phyloP scores from a whole-genome alignment of 2,797 vertebrate genomes.

The Pantherophis alleghaniensis region DNA sequence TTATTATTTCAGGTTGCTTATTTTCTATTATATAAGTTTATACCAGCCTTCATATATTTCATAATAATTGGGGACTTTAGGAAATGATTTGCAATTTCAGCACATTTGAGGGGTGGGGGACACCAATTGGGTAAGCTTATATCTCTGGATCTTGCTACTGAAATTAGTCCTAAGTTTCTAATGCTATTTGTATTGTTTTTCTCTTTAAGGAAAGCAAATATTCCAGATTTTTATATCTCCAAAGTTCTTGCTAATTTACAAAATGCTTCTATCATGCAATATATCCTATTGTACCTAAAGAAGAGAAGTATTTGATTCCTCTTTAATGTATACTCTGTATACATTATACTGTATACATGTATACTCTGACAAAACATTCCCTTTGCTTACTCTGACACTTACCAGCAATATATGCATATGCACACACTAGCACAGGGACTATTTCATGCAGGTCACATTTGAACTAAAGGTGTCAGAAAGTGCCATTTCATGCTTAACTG shows the following conservation, averaged over 20 bases:
- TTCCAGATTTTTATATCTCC: neutral
- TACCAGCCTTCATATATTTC: neutral
- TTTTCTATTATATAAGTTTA: neutral
- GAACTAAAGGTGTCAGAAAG: conserved; percentile 55
- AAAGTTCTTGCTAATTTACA: conserved; percentile 8
- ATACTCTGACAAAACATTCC: neutral
- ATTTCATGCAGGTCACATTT: conserved; percentile 62
- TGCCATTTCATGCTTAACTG: conserved; percentile 63
- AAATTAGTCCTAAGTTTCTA: neutral
- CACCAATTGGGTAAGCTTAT: neutral
- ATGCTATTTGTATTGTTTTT: neutral
- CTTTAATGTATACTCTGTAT: neutral
- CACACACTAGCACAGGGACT: neutral
- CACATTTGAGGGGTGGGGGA: neutral
- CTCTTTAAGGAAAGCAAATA: neutral
- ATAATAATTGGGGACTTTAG: neutral
- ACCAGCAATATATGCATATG: neutral
- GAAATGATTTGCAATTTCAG: neutral
- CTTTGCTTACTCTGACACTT: neutral
- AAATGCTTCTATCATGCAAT: neutral
- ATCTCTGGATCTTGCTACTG: neutral
- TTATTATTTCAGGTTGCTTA: neutral
- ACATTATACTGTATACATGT: neutral
- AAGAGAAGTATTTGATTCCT: conserved; percentile 10
- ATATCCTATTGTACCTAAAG: neutral